Evolutionary conservation across 1,140 invertebrate genomes (phyloP).

Genomic region (Ectropis grisescens): DNA sequence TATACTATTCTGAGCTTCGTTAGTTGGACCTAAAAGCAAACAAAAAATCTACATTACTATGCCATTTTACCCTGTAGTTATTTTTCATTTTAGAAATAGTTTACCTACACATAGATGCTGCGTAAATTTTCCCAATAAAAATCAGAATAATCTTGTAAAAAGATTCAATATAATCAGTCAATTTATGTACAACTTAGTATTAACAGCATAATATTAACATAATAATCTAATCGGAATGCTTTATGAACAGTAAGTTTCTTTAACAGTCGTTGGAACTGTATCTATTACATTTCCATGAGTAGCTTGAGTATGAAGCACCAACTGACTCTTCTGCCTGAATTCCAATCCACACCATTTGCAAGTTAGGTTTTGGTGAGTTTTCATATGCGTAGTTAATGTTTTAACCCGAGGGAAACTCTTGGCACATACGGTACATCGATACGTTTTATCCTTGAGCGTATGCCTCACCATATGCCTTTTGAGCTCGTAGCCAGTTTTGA

Average conservation of each 20-base stretch:
- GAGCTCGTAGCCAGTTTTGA: slow-evolving; percentile 45
- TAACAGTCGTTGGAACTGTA: neutral
- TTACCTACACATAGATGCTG: too few species aligned
- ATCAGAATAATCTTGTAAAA: too few species aligned
- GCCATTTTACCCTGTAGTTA: too few species aligned
- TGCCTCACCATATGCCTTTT: slow-evolving; percentile 52
- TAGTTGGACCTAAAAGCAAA: slow-evolving; percentile 60
- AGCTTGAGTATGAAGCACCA: slow-evolving; percentile 20
- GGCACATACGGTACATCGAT: slow-evolving; percentile 50
- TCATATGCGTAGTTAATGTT: slow-evolving; percentile 40
- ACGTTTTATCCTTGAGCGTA: slow-evolving; percentile 44
- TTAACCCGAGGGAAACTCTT: slow-evolving; percentile 51
- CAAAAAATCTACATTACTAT: slow-evolving; percentile 26
- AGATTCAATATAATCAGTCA: too few species aligned
- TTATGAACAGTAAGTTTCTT: too few species aligned
- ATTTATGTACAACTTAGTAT: too few species aligned
- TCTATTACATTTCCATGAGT: neutral
- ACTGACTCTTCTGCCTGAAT: slow-evolving; percentile 27
- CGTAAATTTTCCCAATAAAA: too few species aligned
- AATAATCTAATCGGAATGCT: too few species aligned
- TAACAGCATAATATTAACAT: too few species aligned
- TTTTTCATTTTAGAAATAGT: too few species aligned
- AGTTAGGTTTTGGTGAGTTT: slow-evolving; percentile 35
- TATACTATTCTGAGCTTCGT: slow-evolving; percentile 16
- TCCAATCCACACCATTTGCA: slow-evolving; percentile 35